Evolutionary conservation across 2,797 vertebrate genomes (phyloP), one percentile per base, ranked within the genome.

Genomic region (Sparidentex hasta): DNA sequence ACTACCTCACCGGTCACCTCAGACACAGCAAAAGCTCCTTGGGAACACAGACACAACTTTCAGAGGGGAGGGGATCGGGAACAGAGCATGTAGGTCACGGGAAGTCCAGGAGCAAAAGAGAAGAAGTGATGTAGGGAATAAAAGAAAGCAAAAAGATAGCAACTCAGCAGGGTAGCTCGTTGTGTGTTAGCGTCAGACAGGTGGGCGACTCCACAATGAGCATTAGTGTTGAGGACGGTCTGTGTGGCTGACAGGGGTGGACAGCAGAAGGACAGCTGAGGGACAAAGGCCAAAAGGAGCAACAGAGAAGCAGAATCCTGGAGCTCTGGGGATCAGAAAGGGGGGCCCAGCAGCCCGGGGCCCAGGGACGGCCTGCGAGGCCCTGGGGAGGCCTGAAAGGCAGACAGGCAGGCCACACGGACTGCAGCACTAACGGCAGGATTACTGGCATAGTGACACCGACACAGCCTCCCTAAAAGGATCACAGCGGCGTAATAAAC

Each of bases 401-500:
- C 92, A 93, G 94, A 91, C 92, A 89, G 92, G 87, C 93, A 93
- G 95, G 95, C 95, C 96, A 96, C 96, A 96, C 94, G 95, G 95
- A 96, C 95, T 92, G 95, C 94, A 93, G 94, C 92, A 94, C 94
- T 94, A 95, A 95, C 95, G 94, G 94, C 95, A 92, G 97, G 98
- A 98, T 99, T 99, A 98, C 97, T 97, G 96, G 96, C 95, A 92
- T 82, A 93, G 96, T 97, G 96, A 97, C 97, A 98, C 95, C 96
- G 96, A 95, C 96, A 95, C 96, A 97, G 97, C 96, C 96, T 98
- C 97, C 97, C 97, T 98, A 98, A 99, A 98, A 97, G 97, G 98
- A 99, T 99, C 98, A 98, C 93, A 94, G 93, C 95, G 93, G 96
- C 96, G 97, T 97, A 98, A 99, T 99, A 98, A 99, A 99, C 96